Evolutionary conservation across 92 coral and sea anemone species (phyloP), one percentile per base, ranked within the genome.

Genomic region (Porites lobata): DNA sequence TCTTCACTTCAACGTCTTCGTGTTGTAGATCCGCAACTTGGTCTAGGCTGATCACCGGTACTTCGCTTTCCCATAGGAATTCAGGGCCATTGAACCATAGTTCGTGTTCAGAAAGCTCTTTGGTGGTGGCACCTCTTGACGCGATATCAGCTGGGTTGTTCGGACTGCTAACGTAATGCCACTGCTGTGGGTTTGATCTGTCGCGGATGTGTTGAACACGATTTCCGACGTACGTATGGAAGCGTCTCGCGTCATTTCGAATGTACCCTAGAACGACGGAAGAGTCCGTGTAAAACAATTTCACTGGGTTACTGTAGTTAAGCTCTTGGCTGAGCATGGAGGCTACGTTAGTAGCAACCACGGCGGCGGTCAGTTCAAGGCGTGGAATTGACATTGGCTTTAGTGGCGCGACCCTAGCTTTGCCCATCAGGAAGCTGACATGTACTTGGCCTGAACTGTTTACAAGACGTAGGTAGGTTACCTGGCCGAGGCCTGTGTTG

Each of bases 141-240:
- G 89, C 82, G 47, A 85, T 18, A 76, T 77, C 89, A n/a, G 89
- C 90, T 18, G 82, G 63, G 80, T 85, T 64, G 71, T 9, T 7
- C 5, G 50, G 14, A 54, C 68, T 82, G 79, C 67, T 68, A 8
- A 26, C 79, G 18, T 73, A 58, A 17, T 70, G 69, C 78, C 69
- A 52, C 43, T 71, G 79, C 8, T 58, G 72, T 70, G 72, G 71
- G 7, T 77, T 62, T 21, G 77, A 62, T 57, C 47, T 78, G 72
- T 59, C 96, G 62, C 82, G 87, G 50, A 90, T 86, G 87, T 90
- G 89, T 38, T 90, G 96, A 8, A 93, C 85, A 26, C 92, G 88
- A 52, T 92, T 89, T 61, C 89, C 95, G 13, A 93, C 90, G 3
- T 79, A 65, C 1, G 14, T 79, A 10, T 59, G 77, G 54, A 80